A percentile compares a stretch with the other conserved stretches of the same genome.
Evolutionary conservation across 2,797 vertebrate species (phyloP).

Genomic region (Acridotheres tristis): DNA sequence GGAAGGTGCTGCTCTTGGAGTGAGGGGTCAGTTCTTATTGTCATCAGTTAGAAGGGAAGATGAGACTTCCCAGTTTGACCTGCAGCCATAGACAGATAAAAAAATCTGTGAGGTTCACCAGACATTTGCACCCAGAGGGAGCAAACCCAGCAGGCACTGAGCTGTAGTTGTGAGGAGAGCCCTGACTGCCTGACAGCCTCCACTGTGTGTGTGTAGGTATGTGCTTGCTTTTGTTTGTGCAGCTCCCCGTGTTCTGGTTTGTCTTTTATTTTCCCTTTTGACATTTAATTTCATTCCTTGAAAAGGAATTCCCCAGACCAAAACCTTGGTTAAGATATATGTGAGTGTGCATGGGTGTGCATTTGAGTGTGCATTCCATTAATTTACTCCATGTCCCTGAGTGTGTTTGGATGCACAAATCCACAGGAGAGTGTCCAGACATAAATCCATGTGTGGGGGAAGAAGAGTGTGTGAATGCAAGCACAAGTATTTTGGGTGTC

Average conservation of each 20-base stretch:
- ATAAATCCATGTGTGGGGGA: rapidly evolving
- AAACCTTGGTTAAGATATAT: not conserved
- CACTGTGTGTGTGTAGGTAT: not conserved
- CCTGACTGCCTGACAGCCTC: not conserved
- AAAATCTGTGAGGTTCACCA: not conserved
- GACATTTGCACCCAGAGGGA: not conserved
- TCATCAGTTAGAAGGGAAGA: not conserved
- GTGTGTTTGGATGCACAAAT: not conserved
- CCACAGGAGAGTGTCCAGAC: not conserved
- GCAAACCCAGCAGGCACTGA: not conserved
- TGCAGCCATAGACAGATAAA: not conserved
- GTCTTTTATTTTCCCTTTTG: not conserved
- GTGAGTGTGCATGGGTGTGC: not conserved
- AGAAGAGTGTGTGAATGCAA: not conserved
- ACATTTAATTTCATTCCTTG: not conserved
- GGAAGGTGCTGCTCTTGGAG: not conserved
- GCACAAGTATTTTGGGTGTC: rapidly evolving
- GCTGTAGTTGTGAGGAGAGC: not conserved
- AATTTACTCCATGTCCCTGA: not conserved
- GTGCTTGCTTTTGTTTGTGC: not conserved
- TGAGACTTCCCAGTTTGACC: not conserved
- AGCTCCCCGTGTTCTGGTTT: not conserved
- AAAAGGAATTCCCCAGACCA: slow-evolving; percentile 1
- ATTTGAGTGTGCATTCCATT: not conserved
- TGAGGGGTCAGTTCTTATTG: not conserved